These are phyloP conservation scores for Acanthococcus lagerstroemiae DNA, from an alignment of 2,888 invertebrate species.

Conservation along the genomic window DNA sequence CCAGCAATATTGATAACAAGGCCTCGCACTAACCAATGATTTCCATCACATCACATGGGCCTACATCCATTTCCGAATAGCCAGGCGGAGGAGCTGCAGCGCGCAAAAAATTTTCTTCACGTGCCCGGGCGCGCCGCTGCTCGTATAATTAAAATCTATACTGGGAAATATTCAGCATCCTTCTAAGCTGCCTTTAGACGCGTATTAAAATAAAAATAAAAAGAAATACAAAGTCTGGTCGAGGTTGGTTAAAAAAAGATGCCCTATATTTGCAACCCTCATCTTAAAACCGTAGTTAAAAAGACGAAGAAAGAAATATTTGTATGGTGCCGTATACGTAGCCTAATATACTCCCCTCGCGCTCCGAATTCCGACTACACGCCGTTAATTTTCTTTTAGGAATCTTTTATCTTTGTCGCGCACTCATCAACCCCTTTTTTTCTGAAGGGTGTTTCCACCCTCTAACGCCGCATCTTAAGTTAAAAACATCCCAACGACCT, in stretches of 20 bases:
- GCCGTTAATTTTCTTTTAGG: constrained; percentile 48
- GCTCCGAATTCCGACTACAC: constrained; percentile 4
- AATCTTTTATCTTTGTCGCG: constrained; percentile 46
- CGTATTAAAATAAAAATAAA: constrained; percentile 20
- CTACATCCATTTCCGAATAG: too few species aligned
- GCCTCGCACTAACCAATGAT: too few species aligned
- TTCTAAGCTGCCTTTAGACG: constrained; percentile 24
- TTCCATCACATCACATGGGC: too few species aligned
- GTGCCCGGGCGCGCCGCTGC: too few species aligned
- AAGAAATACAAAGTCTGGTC: constrained; percentile 25
- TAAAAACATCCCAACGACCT: constrained; percentile 33
- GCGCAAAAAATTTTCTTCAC: too few species aligned
- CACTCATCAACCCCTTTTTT: constrained; percentile 39
- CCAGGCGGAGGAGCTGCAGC: too few species aligned
- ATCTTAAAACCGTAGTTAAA: constrained; percentile 28
- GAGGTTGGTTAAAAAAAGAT: constrained; percentile 32
- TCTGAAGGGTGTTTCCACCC: constrained; percentile 21
- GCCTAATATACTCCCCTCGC: constrained; percentile 22
- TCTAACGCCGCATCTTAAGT: constrained; percentile 30
- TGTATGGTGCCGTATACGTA: constrained; percentile 39
- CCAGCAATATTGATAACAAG: too few species aligned
- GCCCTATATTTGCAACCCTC: constrained; percentile 34
- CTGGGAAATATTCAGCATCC: too few species aligned
- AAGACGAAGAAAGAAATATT: constrained; percentile 36
- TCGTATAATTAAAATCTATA: constrained; percentile 7